A percentile compares a stretch with the other conserved stretches of the same genome.
Evolutionary conservation across 2,113 vertebrate genomes (phyloP).

Genomic region (Ochotona curzoniae): DNA sequence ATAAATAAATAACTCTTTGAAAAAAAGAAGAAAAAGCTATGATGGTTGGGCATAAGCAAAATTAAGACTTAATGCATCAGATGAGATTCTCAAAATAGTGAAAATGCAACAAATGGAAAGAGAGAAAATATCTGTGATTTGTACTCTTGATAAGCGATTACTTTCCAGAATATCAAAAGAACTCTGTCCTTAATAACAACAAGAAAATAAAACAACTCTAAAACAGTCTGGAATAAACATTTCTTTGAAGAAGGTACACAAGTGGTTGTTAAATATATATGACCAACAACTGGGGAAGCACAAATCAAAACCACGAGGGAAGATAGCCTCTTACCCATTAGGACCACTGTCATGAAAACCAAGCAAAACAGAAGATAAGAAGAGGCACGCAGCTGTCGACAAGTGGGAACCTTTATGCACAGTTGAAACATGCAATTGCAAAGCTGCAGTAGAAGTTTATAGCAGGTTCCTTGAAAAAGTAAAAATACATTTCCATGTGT

Average conservation of each 20-base stretch:
- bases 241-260: no score
- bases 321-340: background rate
- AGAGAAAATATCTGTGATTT: background rate
- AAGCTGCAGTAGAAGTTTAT: no score
- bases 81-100: background rate
- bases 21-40: background rate
- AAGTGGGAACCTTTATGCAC: background rate
- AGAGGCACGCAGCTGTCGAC: background rate
- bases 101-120: background rate
- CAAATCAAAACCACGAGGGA: background rate
- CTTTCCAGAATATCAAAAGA: no score
- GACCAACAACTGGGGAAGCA: no score
- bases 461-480: no score
- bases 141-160: background rate
- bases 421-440: background rate
- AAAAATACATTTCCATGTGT: no score
- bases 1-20: no score
- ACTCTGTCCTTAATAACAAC: background rate
- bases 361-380: background rate
- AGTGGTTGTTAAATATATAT: background rate
- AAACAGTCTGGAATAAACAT: background rate
- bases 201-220: background rate
- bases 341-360: background rate
- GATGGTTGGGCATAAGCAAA: background rate
- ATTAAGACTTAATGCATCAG: background rate